Percentiles rank a stretch among this genome's conserved stretches.
Conservation (phyloP, 1,140 invertebrate genomes). For the Maconellicoccus hirsutus region DNA sequence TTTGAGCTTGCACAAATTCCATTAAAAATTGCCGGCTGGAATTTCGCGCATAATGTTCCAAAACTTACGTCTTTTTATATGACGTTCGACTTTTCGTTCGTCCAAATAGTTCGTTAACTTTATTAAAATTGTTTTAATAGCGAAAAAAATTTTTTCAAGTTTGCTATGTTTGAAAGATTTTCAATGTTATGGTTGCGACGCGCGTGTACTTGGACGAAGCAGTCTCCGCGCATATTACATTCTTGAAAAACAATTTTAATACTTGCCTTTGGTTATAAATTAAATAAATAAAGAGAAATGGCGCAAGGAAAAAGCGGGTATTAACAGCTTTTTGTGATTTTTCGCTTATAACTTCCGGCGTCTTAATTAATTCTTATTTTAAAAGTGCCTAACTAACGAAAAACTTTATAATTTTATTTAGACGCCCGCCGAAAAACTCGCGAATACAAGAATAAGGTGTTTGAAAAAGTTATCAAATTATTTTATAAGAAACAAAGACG, state of each 20-base stretch:
- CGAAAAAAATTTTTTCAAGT: background rate
- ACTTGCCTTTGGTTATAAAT: constrained; percentile 9
- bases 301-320: background rate
- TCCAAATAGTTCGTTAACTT: background rate
- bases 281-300: background rate
- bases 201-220: background rate
- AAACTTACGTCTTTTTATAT: no score
- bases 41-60: no score
- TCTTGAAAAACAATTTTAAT: constrained; percentile 4
- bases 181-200: background rate
- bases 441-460: constrained; percentile 8
- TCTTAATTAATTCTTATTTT: constrained; percentile 10
- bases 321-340: constrained; percentile 9
- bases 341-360: constrained; percentile 7
- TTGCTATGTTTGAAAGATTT: background rate
- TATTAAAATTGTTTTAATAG: background rate
- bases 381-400: background rate
- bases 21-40: no score
- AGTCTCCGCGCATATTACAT: background rate
- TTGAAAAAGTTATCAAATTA: constrained; percentile 6
- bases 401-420: constrained; percentile 10
- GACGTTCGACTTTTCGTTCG: no score
- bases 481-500: background rate
- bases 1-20: no score
- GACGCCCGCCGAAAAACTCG: background rate